phyloP scores from a whole-genome alignment of 2,797 vertebrate genomes.

The Propithecus perrieri region DNA sequence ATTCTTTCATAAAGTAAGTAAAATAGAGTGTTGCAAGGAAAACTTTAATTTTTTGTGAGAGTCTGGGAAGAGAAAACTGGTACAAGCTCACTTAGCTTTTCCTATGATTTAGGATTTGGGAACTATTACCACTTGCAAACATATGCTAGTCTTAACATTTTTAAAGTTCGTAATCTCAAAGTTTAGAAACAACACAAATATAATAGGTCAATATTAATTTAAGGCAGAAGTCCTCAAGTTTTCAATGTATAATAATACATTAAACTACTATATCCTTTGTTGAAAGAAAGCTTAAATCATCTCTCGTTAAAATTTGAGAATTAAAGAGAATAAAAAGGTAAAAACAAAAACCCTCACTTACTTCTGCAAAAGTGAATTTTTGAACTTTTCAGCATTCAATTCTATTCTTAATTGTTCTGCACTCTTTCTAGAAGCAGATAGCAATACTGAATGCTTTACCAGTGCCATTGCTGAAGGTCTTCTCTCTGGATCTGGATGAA shows the following conservation, averaged over 20 bases:
- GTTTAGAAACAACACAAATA: slow-evolving; percentile 42
- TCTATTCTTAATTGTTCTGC: slow-evolving; percentile 97
- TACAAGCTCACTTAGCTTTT: neutral
- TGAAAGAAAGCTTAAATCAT: slow-evolving; percentile 22
- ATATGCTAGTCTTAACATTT: neutral
- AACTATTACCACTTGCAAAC: slow-evolving; percentile 18
- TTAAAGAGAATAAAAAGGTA: neutral
- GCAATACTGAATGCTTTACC: slow-evolving; percentile 92
- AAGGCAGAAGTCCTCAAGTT: slow-evolving; percentile 2
- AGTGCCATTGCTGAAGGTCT: slow-evolving; percentile 94
- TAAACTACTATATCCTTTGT: neutral
- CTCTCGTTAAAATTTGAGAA: slow-evolving; percentile 33
- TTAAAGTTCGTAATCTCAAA: slow-evolving; percentile 24
- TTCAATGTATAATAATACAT: neutral
- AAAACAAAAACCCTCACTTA: slow-evolving; percentile 82
- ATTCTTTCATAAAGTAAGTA: slow-evolving; percentile 15
- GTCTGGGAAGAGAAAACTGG: neutral
- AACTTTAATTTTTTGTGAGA: neutral
- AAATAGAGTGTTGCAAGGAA: neutral
- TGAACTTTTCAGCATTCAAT: slow-evolving; percentile 97
- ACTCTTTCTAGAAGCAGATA: slow-evolving; percentile 95
- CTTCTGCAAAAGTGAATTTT: slow-evolving; percentile 98
- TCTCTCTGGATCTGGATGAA: slow-evolving; percentile 93
- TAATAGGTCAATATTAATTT: slow-evolving; percentile 17
- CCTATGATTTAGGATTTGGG: neutral